phyloP scores from a whole-genome alignment of 2,113 vertebrate genomes.

The Chaetorhynchus papuensis region DNA sequence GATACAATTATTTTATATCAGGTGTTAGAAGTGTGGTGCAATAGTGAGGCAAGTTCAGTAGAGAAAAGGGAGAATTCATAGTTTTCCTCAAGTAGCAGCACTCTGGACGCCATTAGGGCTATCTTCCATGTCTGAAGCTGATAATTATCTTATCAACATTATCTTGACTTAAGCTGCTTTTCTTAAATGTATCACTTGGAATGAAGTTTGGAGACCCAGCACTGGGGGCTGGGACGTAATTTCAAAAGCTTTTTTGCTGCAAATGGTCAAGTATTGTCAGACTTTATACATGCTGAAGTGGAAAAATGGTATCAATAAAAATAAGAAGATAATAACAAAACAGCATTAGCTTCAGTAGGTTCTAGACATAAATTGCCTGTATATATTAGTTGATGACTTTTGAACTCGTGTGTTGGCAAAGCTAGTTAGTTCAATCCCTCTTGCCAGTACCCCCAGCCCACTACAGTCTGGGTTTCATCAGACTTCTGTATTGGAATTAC shows the following conservation, averaged over 20 bases:
- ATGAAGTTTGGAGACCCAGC: not conserved
- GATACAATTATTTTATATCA: not conserved
- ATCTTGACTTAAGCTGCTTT: not conserved
- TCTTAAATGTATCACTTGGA: not conserved
- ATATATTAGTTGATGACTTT: not conserved
- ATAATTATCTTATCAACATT: not conserved
- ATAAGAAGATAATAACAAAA: not conserved
- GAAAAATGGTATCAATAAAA: not conserved
- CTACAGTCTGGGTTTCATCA: not conserved
- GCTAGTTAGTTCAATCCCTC: not conserved
- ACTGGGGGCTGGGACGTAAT: not conserved
- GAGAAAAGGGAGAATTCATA: not conserved
- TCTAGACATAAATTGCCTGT: not conserved
- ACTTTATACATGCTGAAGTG: not conserved
- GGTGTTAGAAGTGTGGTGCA: not conserved
- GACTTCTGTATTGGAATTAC: not conserved
- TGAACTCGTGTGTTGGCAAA: not conserved
- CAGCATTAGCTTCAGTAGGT: not conserved
- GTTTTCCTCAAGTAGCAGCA: not conserved
- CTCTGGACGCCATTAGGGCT: rapidly evolving
- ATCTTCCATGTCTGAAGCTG: not conserved
- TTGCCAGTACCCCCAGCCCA: not conserved
- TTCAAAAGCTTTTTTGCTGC: not conserved
- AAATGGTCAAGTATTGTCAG: not conserved
- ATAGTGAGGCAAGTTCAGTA: not conserved